Base-by-base conservation (phyloP, 2,113 vertebrate species). In the Aepyceros melampus region DNA sequence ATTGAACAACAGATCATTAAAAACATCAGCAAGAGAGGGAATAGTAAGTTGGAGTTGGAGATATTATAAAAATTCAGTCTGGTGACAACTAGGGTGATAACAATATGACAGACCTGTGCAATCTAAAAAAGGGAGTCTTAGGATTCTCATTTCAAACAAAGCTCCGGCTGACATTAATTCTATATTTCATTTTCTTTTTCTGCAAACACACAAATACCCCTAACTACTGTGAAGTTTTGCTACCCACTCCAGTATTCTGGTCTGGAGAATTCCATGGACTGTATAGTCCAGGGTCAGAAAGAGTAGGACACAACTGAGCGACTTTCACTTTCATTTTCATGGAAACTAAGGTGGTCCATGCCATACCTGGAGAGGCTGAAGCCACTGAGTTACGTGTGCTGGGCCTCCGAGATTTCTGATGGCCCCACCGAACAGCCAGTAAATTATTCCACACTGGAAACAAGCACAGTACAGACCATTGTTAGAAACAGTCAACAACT, bases 401-500 rank as follows among this genome's bases (percentile, higher is more conserved):
- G 97, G 97, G 88, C 97, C 98, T 40, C 98, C 98, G 2, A 99
- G 98, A 91, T 98, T 99, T 49, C 94, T 98, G 67, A 99, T 12
- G 2, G 97, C 97, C 45, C 99, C 98, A 23, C 98, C 98, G 33
- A 98, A 99, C 17, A 99, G 97, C 95, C 98, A 98, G 21, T 97
- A 98, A 79, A 98, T 97, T 29, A 99, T 97, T 76, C 99, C 99
- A 93, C 98, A 97, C 98, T 99, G 96, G 56, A 98, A 98, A 81
- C 58, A 84, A 97, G 71, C 7, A 91, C 12, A 62, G n/a, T 17
- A n/a, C 43, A 94, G 67, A 74, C 7, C 79, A 55, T 3, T 62
- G 53, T 67, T 33, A 87, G 33, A n/a, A 55, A 85, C 0, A 74
- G 11, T 51, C 78, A 96, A 81, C 45, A 88, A 40, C 2, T 60